These are phyloP conservation scores for Cephus nigrinus DNA, from an alignment of 2,888 invertebrate genomes.

Conservation along the genomic window DNA sequence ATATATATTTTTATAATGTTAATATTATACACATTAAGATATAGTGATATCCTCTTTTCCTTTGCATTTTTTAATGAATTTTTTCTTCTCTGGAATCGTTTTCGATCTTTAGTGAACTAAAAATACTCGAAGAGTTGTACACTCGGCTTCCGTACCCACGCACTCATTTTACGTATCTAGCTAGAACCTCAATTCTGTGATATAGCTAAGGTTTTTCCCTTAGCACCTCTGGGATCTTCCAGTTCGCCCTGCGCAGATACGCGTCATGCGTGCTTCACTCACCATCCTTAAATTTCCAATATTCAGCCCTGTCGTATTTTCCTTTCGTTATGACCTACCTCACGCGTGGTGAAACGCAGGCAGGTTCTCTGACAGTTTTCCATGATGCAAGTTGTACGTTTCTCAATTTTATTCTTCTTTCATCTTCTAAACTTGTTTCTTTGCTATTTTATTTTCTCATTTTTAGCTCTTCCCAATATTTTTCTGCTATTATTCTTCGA, in stretches of 20 bases:
- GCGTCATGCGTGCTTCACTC: background rate
- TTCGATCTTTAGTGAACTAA: background rate
- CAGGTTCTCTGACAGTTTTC: background rate
- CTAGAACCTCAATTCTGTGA: background rate
- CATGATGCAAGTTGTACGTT: background rate
- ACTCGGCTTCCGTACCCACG: background rate
- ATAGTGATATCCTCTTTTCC: background rate
- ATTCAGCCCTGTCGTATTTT: background rate
- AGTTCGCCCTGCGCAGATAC: background rate
- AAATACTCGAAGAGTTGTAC: background rate
- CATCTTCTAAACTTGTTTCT: background rate
- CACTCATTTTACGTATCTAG: background rate
- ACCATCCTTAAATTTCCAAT: background rate
- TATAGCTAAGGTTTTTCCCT: background rate
- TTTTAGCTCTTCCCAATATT: background rate
- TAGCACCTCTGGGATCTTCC: background rate
- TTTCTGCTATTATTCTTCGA: background rate
- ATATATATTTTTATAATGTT: background rate
- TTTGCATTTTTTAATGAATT: background rate
- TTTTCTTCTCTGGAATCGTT: background rate
- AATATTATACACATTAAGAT: background rate
- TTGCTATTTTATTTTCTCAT: background rate
- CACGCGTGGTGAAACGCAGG: background rate
- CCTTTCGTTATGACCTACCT: constrained; percentile 4
- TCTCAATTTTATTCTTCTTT: background rate